phyloP scores from a whole-genome alignment of 1,140 invertebrate genomes.

The Metopolophium dirhodum region DNA sequence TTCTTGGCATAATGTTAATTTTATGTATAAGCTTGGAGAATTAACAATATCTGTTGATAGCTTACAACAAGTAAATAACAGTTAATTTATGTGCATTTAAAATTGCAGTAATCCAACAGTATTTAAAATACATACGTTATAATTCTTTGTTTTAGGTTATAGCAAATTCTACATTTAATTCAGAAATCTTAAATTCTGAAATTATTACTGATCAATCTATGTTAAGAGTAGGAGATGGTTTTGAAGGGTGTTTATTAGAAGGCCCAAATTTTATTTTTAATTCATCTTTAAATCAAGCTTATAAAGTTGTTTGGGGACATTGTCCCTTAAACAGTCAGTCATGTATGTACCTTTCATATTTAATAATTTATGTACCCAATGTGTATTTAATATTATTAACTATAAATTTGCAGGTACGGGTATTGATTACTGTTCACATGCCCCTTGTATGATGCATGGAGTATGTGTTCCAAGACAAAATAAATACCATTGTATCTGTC shows the following conservation, averaged over 20 bases:
- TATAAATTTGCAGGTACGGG: constrained; percentile 60
- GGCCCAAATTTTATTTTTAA: constrained; percentile 83
- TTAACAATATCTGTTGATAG: constrained; percentile 69
- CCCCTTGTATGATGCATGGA: constrained; percentile 82
- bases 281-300: constrained; percentile 67
- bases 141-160: constrained; percentile 67
- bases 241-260: constrained; percentile 82
- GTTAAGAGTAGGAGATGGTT: constrained; percentile 78
- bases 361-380: background rate
- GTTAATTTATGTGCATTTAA: background rate
- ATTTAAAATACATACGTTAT: background rate
- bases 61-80: constrained; percentile 64
- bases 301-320: constrained; percentile 74
- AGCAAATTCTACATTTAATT: constrained; percentile 80
- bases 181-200: constrained; percentile 73
- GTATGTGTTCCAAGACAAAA: constrained; percentile 76
- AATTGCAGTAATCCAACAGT: background rate
- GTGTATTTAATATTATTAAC: background rate
- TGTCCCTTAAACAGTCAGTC: constrained; percentile 75
- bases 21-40: constrained; percentile 73
- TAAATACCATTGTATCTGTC: constrained; percentile 80
- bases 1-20: constrained; percentile 79
- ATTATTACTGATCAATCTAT: constrained; percentile 66
- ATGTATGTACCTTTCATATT: constrained; percentile 67
- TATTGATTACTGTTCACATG: constrained; percentile 76